phyloP scores from a whole-genome alignment of 2,888 invertebrate genomes.

The Villa cingulata region DNA sequence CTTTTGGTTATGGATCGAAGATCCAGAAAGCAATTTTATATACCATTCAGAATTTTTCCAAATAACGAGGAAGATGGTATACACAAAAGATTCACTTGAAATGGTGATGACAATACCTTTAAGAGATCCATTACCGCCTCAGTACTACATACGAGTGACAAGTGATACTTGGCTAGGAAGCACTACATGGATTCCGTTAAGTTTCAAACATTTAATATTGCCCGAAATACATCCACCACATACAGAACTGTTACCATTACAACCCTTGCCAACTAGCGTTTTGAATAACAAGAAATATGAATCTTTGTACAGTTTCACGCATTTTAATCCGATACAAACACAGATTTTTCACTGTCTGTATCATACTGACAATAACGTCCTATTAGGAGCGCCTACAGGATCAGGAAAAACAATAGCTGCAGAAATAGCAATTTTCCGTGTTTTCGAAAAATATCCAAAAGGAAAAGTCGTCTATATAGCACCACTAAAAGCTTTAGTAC shows the following conservation, averaged over 20 bases:
- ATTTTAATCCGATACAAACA: conserved; percentile 98
- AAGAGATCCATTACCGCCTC: conserved; percentile 76
- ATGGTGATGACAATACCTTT: conserved; percentile 92
- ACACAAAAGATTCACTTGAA: conserved; percentile 60
- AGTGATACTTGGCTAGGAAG: conserved; percentile 65
- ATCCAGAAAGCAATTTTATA: conserved; percentile 84
- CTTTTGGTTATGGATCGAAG: conserved; percentile 98
- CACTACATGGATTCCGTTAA: conserved; percentile 45
- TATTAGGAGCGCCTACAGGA: conserved; percentile 73
- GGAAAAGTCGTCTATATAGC: conserved; percentile 94
- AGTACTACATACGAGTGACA: conserved; percentile 76
- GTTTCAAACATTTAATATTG: conserved; percentile 75
- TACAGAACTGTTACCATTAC: conserved; percentile 81
- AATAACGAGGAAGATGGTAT: conserved; percentile 42
- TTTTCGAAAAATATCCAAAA: conserved; percentile 67
- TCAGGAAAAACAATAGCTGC: conserved; percentile 98
- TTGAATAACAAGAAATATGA: conserved; percentile 66
- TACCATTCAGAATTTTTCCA: conserved; percentile 90
- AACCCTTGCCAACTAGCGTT: conserved; percentile 76
- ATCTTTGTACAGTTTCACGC: conserved; percentile 74
- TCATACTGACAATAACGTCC: conserved; percentile 83
- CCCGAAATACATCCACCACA: conserved; percentile 87
- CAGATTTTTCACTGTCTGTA: conserved; percentile 95
- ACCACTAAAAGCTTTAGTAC: conserved; percentile 91
- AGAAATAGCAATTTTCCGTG: conserved; percentile 90